These are phyloP conservation scores for Enteromius treurensis DNA, from an alignment of 2,797 vertebrate genomes.

Conservation along the genomic window DNA sequence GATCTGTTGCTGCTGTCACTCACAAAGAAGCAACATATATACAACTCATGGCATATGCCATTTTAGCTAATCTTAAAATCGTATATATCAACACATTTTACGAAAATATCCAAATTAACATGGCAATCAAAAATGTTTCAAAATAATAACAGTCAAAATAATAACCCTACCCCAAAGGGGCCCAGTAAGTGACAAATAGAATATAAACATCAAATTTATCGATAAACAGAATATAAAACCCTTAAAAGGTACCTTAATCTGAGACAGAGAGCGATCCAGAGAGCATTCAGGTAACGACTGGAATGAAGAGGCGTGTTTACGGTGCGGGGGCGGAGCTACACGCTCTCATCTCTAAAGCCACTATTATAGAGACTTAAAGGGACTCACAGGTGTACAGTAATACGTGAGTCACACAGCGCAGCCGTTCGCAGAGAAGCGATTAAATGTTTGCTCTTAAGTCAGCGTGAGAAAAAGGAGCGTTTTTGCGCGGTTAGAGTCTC, in stretches of 20 bases:
- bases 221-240: background rate
- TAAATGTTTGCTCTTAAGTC: slow-evolving; percentile 16
- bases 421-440: slow-evolving; percentile 19
- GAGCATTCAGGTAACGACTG: slow-evolving; percentile 28
- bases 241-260: slow-evolving; percentile 56
- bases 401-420: background rate
- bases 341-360: slow-evolving; percentile 18
- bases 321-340: slow-evolving; percentile 19
- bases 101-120: background rate
- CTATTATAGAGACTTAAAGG: slow-evolving; percentile 31
- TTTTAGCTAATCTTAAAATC: background rate
- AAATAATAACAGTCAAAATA: background rate
- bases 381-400: slow-evolving; percentile 66
- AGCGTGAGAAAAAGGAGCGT: slow-evolving; percentile 38
- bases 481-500: slow-evolving; percentile 58
- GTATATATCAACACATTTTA: background rate
- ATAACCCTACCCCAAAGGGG: background rate
- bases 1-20: background rate
- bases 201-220: background rate
- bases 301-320: slow-evolving; percentile 45
- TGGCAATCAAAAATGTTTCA: background rate
- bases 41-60: background rate
- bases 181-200: background rate
- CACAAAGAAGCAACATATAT: background rate
- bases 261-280: slow-evolving; percentile 10